Base-by-base conservation (phyloP, 2,113 vertebrate genomes). In the Pteropus alecto region DNA sequence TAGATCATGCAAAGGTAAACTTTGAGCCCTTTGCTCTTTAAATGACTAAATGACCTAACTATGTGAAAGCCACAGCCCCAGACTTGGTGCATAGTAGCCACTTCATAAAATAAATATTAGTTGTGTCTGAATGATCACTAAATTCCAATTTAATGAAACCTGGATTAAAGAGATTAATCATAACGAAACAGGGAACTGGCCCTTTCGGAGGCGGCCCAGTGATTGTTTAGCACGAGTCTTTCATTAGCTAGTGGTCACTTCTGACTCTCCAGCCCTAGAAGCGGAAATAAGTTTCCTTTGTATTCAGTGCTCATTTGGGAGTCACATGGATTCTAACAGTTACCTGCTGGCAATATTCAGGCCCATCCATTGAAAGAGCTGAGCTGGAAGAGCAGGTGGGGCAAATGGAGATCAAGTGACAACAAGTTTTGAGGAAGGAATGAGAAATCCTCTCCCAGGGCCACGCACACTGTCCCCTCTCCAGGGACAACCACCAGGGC, bases 31-130 rank as follows among this genome's bases (percentile, higher is more conserved):
- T 48, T 18, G 71, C 71, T 96, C 87, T 90, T 85, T 76, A 70
- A 93, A 77, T 92, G 90, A 96, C 46, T 95, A 92, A 95, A 30
- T 13, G 13, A 56, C 28, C 89, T 56, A 82, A 63, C 56, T 28
- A 73, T n/a, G 24, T 21, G n/a, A 83, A 85, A 85, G 38, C 67
- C 77, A 35, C 46, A 60, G 51, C 43, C 87, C 87, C 16, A 13
- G 74, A 26, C 58, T 94, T 81, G 87, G 84, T 65, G 74, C 79
- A 67, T 1, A 67, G 73, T 16, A 76, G 94, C 87, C 79, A 92
- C 90, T 97, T 96, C 78, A 93, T 56, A 95, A 96, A 86, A 84
- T 93, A 96, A 98, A 96, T 90, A 96, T 73, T 88, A 96, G 74
- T 35, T 67, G 54, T 90, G 61, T 48, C 24, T 61, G 84, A 96